Percentiles rank a stretch among this genome's conserved stretches.
These are phyloP conservation scores for Halichondria panicea DNA, from an alignment of 37 sponge, comb jelly and placozoan genomes.

Conservation along the genomic window DNA sequence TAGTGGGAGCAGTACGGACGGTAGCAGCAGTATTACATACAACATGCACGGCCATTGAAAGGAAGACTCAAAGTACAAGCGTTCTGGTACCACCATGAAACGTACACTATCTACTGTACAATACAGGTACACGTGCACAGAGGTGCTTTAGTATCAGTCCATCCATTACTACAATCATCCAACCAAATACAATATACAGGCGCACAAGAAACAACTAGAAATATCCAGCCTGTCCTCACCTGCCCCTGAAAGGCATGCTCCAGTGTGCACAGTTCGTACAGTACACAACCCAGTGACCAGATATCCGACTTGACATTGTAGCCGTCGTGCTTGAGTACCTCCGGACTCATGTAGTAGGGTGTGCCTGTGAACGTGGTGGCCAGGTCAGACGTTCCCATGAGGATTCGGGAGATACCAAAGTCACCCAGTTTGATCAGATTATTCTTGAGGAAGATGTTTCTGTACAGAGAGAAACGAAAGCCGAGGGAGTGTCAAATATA, in stretches of 20 bases:
- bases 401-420: constrained; percentile 95
- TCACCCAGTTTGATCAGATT: constrained; percentile 92
- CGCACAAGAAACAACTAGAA: no score
- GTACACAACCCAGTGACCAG: constrained; percentile 93
- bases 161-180: no score
- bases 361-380: constrained; percentile 98
- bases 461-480: constrained; percentile 11
- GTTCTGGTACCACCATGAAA: no score
- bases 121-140: no score
- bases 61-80: no score
- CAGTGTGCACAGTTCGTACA: constrained; percentile 92
- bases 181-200: no score
- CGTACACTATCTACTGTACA: no score
- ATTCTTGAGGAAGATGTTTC: constrained; percentile 92
- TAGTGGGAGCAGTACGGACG: not conserved
- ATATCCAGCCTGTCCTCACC: no score
- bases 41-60: no score
- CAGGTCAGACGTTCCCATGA: constrained; percentile 88
- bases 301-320: constrained; percentile 97
- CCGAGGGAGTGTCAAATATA: not conserved
- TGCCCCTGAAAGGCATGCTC: constrained; percentile 87
- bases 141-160: no score
- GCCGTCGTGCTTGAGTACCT: constrained; percentile 94
- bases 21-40: no score
- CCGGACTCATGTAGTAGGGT: constrained; percentile 99